phyloP scores from a whole-genome alignment of 2,113 vertebrate species.

The Trogon surrucura region DNA sequence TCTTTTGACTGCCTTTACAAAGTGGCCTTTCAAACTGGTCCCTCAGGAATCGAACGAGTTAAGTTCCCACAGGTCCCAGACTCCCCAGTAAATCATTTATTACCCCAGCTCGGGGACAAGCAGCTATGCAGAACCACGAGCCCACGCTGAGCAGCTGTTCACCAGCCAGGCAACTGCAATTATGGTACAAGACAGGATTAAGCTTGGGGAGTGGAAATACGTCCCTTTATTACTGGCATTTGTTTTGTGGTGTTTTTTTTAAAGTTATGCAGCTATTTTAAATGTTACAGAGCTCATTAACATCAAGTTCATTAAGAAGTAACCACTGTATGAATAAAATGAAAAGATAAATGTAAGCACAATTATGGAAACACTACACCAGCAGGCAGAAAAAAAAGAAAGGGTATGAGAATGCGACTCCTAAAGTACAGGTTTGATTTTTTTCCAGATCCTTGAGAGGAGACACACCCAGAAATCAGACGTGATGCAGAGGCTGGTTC shows the following conservation, averaged over 20 bases:
- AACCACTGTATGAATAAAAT: conserved; percentile 46
- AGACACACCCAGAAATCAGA: neutral
- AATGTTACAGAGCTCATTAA: conserved; percentile 31
- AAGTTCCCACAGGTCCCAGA: conserved; percentile 22
- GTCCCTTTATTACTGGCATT: neutral
- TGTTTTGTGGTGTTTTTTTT: neutral
- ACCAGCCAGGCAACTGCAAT: conserved; percentile 33
- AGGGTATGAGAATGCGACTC: neutral
- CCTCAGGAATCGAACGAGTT: neutral
- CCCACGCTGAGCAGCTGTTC: conserved; percentile 58
- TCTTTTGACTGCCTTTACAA: neutral
- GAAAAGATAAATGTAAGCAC: neutral
- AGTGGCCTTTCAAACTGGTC: neutral
- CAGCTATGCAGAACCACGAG: neutral
- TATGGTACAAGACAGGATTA: conserved; percentile 24
- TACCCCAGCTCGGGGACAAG: conserved; percentile 10
- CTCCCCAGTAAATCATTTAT: conserved; percentile 57
- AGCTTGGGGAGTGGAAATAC: neutral
- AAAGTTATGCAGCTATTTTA: conserved; percentile 26
- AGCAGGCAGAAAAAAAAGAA: conserved; percentile 41
- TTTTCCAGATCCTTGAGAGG: neutral
- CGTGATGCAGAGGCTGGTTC: neutral
- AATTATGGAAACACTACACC: conserved; percentile 48
- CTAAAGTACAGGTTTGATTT: neutral
- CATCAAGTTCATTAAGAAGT: conserved; percentile 27